Conservation (phyloP, 30 jellyfish, hydroid and myxozoan species). For the Turritopsis rubra region DNA sequence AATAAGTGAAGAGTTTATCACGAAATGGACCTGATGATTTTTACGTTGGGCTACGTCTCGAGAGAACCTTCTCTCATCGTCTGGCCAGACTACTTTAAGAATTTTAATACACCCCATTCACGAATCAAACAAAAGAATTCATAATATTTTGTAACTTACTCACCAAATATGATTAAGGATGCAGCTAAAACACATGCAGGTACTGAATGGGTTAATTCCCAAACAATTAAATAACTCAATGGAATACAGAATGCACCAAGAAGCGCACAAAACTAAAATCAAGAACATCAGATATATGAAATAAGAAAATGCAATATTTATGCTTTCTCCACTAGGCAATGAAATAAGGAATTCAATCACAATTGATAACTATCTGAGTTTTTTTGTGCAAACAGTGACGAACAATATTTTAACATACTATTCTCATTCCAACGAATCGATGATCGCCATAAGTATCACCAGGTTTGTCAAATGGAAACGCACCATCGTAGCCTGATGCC, state of each 20-base stretch:
- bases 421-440: conserved; percentile 94
- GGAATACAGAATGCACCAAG: conserved; percentile 94
- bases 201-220: conserved; percentile 75
- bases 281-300: background rate
- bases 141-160: too few relatives aligned
- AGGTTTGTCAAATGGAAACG: conserved; percentile 95
- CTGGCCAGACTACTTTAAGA: background rate
- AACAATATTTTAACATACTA: conserved; percentile 36
- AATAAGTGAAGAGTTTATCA: too few relatives aligned
- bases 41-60: too few relatives aligned
- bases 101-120: background rate
- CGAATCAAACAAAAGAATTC: background rate
- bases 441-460: conserved; percentile 96
- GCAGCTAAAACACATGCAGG: conserved; percentile 94
- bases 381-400: too few relatives aligned
- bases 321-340: too few relatives aligned
- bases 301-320: too few relatives aligned
- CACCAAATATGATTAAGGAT: conserved; percentile 79
- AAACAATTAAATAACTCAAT: conserved; percentile 71
- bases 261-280: conserved; percentile 79
- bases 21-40: too few relatives aligned
- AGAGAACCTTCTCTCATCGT: too few relatives aligned
- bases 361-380: too few relatives aligned
- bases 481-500: conserved; percentile 84
- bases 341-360: too few relatives aligned